Conservation (phyloP, 2,797 vertebrate species). For the Xenops minutus region DNA sequence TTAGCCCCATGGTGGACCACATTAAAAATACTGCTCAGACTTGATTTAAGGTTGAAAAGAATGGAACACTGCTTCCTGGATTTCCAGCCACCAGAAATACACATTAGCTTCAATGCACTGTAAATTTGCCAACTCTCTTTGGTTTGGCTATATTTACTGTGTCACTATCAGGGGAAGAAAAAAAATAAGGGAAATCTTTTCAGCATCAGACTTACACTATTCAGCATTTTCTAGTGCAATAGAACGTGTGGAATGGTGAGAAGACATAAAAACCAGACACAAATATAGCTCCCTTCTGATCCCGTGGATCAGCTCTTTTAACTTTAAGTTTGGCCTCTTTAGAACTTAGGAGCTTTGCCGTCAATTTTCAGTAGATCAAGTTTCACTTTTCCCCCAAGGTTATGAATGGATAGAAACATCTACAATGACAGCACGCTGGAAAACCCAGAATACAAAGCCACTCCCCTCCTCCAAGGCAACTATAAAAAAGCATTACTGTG, state of each 20-base stretch:
- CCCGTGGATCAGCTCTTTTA: background rate
- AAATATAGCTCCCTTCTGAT: background rate
- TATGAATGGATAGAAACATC: background rate
- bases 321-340: background rate
- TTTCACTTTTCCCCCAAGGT: background rate
- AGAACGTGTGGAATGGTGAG: background rate
- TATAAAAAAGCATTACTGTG: background rate
- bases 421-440: background rate
- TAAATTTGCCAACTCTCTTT: background rate
- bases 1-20: background rate
- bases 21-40: background rate
- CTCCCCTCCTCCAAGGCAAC: background rate
- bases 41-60: constrained; percentile 3
- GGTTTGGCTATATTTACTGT: background rate
- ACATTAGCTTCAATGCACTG: background rate
- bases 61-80: background rate
- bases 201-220: background rate
- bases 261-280: background rate
- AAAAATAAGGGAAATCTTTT: background rate
- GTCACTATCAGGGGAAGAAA: fast-evolving
- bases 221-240: background rate
- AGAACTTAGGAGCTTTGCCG: background rate
- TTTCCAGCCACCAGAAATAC: constrained; percentile 31
- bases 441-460: background rate
- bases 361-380: background rate